phyloP scores from a whole-genome alignment of 2,888 invertebrate species.

The Entomobrya multifasciata region DNA sequence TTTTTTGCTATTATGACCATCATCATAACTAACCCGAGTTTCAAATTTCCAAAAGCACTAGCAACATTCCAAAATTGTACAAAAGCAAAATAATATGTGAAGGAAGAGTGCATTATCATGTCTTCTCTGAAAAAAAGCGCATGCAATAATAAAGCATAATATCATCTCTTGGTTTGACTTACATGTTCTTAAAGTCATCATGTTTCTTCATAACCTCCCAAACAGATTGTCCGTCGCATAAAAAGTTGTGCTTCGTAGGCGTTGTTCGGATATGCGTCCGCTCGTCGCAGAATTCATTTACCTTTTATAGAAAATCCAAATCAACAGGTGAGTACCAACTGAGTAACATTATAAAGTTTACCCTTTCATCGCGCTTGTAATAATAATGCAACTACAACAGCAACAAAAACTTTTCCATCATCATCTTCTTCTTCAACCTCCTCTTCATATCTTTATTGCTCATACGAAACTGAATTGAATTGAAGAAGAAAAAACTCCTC shows the following conservation, averaged over 20 bases:
- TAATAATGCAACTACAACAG: slow-evolving; percentile 9
- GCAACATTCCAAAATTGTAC: slow-evolving; percentile 40
- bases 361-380: slow-evolving; percentile 59
- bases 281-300: slow-evolving; percentile 86
- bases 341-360: slow-evolving; percentile 63
- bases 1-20: neutral
- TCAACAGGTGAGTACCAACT: slow-evolving; percentile 74
- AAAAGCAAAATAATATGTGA: slow-evolving; percentile 25
- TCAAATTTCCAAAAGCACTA: slow-evolving; percentile 32
- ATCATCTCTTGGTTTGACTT: no score
- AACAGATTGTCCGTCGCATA: slow-evolving; percentile 85
- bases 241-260: slow-evolving; percentile 86
- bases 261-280: slow-evolving; percentile 85
- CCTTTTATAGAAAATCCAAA: slow-evolving; percentile 80
- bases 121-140: neutral
- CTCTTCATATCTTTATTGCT: slow-evolving; percentile 42
- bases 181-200: slow-evolving; percentile 83
- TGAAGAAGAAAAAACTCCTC: slow-evolving; percentile 23
- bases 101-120: neutral
- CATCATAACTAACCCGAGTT: no score
- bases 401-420: slow-evolving; percentile 18
- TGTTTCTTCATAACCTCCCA: slow-evolving; percentile 84
- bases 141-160: slow-evolving; percentile 40
- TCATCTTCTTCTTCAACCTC: slow-evolving; percentile 15
- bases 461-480: no score